Base-by-base conservation (phyloP, 2,888 invertebrate species). In the Sussaba pulchella region DNA sequence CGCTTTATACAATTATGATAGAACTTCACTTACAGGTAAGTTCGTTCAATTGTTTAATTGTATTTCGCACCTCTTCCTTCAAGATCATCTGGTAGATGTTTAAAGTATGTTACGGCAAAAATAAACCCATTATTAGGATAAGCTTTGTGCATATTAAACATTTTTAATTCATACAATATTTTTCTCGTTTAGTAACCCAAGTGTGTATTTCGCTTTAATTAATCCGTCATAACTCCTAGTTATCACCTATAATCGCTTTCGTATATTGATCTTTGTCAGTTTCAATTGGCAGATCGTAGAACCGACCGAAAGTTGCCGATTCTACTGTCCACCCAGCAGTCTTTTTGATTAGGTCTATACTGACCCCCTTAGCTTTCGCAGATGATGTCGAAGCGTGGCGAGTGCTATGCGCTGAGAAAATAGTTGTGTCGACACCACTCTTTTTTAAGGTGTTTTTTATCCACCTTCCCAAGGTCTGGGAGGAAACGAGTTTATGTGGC, bases 81-180 rank as follows among this genome's bases (percentile, higher is more conserved):
- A 39, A 72, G 72, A 72, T 63, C 72, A 72, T 45, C 26, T 21
- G 45, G 80, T 71, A 80, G 67, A 31, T 57, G 74, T 74, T 66
- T 66, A 66, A 57, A 66, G 59, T 36, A 6, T 54, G 47, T 74
- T 66, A 74, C 47, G 74, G 59, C 57, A 21, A 31, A 6, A 31
- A 31, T 31, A 31, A 31, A 31, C 2, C 31, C 31, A 31, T 31
- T 5, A 31, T 31, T 6, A 6, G 31, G 31, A 31, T 5, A 31
- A 31, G 31, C 31, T 31, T 31, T 31, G 31, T 31, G 6, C 31
- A 6, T 31, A 31, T 31, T 31, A 6, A 31, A 31, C 31, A 31
- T 31, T 31, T 31, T 31, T 31, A 6, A 31, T 31, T 31, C 31
- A 31, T 31, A 31, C 4, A 31, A 31, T 31, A 31, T 31, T 31